These are phyloP conservation scores for Oreochromis niloticus DNA, from an alignment of 2,113 vertebrate genomes.

Conservation along the genomic window DNA sequence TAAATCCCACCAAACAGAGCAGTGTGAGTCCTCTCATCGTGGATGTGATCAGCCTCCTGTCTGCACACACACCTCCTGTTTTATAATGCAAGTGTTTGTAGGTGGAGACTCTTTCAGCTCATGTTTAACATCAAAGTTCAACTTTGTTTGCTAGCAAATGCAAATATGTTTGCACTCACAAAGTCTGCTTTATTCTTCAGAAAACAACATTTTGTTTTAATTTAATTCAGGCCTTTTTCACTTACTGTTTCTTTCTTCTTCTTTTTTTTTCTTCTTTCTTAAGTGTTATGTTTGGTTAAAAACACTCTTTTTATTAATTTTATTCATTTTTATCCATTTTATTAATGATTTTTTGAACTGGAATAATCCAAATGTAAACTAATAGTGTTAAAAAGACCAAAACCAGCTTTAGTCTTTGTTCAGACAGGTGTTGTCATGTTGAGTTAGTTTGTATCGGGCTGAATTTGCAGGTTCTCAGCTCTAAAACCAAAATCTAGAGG, in stretches of 20 bases:
- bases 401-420: not conserved
- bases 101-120: not conserved
- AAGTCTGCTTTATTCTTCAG: not conserved
- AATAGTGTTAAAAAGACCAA: not conserved
- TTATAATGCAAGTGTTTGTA: not conserved
- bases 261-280: not conserved
- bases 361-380: not conserved
- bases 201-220: not conserved
- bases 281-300: not conserved
- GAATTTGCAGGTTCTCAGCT: not conserved
- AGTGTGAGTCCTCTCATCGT: slow-evolving; percentile 1
- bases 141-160: not conserved
- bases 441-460: not conserved
- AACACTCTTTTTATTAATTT: fast-evolving
- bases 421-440: not conserved
- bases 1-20: not conserved
- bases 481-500: not conserved
- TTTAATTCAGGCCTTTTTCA: fast-evolving
- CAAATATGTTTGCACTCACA: not conserved
- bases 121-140: not conserved
- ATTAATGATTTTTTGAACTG: not conserved
- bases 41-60: not conserved
- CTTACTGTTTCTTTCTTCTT: not conserved
- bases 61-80: not conserved
- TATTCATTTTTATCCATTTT: not conserved